Evolutionary conservation across 2,113 vertebrate genomes (phyloP).

Genomic region (Nanorana parkeri): DNA sequence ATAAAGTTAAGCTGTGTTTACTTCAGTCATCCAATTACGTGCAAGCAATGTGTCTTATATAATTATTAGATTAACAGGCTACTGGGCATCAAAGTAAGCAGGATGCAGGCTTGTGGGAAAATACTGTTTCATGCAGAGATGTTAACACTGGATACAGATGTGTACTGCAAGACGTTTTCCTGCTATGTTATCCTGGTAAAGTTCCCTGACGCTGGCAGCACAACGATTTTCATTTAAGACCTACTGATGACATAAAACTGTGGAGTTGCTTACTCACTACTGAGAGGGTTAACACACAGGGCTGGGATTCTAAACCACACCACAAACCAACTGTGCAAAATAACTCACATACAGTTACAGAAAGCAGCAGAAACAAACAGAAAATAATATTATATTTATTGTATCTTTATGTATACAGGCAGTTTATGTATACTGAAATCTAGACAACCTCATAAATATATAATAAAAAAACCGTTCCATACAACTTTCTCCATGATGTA

Average conservation of each 20-base stretch:
- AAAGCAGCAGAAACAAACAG: not conserved
- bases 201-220: not conserved
- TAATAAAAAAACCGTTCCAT: too few relatives aligned
- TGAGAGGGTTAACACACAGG: conserved; percentile 42
- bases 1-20: too few relatives aligned
- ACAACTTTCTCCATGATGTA: too few relatives aligned
- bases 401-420: not conserved
- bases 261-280: not conserved
- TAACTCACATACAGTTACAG: not conserved
- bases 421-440: not conserved
- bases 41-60: too few relatives aligned
- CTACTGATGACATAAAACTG: conserved; percentile 8
- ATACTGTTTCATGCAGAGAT: not conserved
- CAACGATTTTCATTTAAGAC: conserved; percentile 6
- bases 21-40: too few relatives aligned
- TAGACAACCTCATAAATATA: not conserved
- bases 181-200: not conserved
- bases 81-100: too few relatives aligned
- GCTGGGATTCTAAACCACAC: conserved; percentile 42
- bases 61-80: too few relatives aligned
- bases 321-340: not conserved
- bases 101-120: conserved; percentile 26
- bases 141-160: conserved; percentile 7
- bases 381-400: not conserved
- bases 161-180: not conserved